phyloP scores from a whole-genome alignment of 1,140 invertebrate genomes.

The Thereuonema tuberculata region DNA sequence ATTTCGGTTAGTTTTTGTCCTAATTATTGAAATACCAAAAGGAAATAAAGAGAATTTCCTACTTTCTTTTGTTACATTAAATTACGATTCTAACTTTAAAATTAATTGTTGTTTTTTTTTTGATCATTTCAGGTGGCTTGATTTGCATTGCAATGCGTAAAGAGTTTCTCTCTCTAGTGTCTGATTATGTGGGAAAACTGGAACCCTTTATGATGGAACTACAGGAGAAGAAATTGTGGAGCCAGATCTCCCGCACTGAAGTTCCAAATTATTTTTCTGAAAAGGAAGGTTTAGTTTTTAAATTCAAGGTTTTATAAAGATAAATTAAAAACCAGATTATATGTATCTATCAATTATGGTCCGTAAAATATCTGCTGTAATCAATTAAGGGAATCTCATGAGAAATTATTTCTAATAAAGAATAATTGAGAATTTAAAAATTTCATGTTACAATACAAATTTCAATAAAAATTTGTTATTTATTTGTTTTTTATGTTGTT shows the following conservation, averaged over 20 bases:
- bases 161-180: constrained; percentile 30
- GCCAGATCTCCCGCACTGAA: constrained; percentile 21
- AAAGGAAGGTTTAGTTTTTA: constrained; percentile 26
- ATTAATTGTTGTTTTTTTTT: background rate
- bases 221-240: constrained; percentile 25
- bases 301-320: constrained; percentile 14
- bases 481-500: too few relatives aligned
- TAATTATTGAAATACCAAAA: too few relatives aligned
- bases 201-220: constrained; percentile 28
- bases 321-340: too few relatives aligned
- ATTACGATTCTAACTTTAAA: background rate
- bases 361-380: too few relatives aligned
- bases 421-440: too few relatives aligned
- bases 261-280: constrained; percentile 28
- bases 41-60: background rate
- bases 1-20: too few relatives aligned
- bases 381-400: too few relatives aligned
- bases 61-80: background rate
- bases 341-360: too few relatives aligned
- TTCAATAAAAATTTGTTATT: too few relatives aligned
- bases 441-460: too few relatives aligned
- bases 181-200: constrained; percentile 29
- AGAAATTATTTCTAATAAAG: too few relatives aligned
- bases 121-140: constrained; percentile 24
- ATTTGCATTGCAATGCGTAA: constrained; percentile 34